Evolutionary conservation across 2,797 vertebrate genomes (phyloP).

Genomic region (Saxicola maurus): DNA sequence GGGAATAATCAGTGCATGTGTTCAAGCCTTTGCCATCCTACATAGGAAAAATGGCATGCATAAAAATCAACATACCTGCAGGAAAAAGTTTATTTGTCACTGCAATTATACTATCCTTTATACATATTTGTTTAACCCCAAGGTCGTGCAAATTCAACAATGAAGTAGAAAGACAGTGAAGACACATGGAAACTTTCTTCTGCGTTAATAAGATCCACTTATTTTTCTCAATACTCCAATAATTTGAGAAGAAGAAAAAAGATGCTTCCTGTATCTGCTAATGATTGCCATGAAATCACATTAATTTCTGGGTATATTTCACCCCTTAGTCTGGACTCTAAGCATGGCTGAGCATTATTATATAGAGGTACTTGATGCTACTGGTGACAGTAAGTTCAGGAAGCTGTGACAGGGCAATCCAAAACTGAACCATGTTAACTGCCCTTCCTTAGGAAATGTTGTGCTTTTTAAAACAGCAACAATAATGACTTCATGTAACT

Average conservation of each 20-base stretch:
- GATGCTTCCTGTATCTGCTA: not conserved
- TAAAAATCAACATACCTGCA: not conserved
- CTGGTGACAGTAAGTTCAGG: not conserved
- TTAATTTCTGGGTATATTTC: not conserved
- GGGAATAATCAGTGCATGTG: not conserved
- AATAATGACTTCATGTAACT: not conserved
- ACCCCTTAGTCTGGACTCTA: not conserved
- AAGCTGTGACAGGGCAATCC: not conserved
- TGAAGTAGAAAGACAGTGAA: not conserved
- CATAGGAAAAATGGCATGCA: not conserved
- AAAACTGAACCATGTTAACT: not conserved
- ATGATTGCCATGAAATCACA: not conserved
- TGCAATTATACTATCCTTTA: not conserved
- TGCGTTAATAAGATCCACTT: not conserved
- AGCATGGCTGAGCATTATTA: not conserved
- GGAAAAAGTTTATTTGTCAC: not conserved
- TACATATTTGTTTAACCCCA: constrained; percentile 22
- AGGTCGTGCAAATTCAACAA: constrained; percentile 15
- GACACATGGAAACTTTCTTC: not conserved
- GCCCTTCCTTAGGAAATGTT: not conserved
- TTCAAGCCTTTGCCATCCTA: not conserved
- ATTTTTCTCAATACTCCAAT: not conserved
- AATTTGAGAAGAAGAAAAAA: not conserved
- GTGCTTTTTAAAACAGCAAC: not conserved
- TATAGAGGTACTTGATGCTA: not conserved